These are phyloP conservation scores for Rhabdornis inornatus DNA, from an alignment of 2,113 vertebrate genomes.

Conservation along the genomic window DNA sequence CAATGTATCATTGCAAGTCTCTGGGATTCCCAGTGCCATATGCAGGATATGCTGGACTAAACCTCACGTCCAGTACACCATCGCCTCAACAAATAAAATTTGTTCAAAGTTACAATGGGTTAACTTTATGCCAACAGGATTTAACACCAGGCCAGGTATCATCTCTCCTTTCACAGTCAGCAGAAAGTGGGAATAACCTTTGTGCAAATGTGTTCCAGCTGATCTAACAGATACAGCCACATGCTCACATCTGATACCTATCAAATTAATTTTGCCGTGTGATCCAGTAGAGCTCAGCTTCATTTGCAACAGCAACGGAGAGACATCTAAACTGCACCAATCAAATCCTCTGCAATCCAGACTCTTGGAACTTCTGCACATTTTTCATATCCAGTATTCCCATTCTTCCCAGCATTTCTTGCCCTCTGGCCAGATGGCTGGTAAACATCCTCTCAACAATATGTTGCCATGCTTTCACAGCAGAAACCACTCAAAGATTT, in stretches of 20 bases:
- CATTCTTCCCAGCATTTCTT: background rate
- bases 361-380: background rate
- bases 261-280: background rate
- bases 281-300: background rate
- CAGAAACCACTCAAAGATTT: background rate
- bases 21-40: background rate
- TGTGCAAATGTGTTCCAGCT: background rate
- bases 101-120: background rate
- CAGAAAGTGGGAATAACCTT: background rate
- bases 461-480: background rate
- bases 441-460: background rate
- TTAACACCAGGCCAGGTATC: background rate
- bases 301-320: background rate
- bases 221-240: background rate
- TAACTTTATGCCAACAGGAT: background rate
- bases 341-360: background rate
- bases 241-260: background rate
- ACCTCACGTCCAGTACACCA: background rate
- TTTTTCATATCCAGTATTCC: background rate
- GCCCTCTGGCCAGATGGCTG: background rate
- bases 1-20: fast-evolving
- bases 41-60: background rate
- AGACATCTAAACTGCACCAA: background rate
- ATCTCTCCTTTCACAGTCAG: background rate
- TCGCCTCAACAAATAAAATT: background rate